Percentiles rank a stretch among this genome's conserved stretches.
Evolutionary conservation across 37 sponge, comb jelly and placozoan species (phyloP).

Genomic region (Spongia lamella): DNA sequence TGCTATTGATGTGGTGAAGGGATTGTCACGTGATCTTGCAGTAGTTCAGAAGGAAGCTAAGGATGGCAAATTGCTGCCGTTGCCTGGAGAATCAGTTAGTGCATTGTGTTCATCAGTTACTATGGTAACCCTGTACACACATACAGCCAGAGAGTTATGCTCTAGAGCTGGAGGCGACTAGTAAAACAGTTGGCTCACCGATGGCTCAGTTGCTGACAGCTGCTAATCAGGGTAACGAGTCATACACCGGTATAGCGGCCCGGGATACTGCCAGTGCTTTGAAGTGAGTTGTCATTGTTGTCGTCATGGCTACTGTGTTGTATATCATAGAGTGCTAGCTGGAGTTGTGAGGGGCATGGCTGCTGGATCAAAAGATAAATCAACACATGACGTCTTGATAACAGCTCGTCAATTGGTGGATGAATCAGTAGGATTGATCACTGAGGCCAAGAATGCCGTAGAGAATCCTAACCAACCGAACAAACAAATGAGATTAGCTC

Average conservation of each 20-base stretch:
- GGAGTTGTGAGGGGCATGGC: constrained; percentile 89
- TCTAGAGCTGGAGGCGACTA: constrained; percentile 86
- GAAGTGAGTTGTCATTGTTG: constrained; percentile 3
- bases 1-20: constrained; percentile 76
- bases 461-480: constrained; percentile 76
- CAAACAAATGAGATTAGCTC: constrained; percentile 77
- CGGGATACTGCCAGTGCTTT: constrained; percentile 94
- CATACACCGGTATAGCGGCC: constrained; percentile 97
- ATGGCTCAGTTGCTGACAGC: constrained; percentile 99
- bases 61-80: constrained; percentile 53
- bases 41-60: constrained; percentile 54
- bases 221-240: constrained; percentile 94
- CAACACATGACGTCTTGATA: constrained; percentile 79
- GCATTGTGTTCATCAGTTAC: no score
- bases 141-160: constrained; percentile 68
- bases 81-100: constrained; percentile 75
- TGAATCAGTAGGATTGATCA: constrained; percentile 68
- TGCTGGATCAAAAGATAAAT: constrained; percentile 71
- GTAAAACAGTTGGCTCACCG: constrained; percentile 92
- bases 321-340: constrained; percentile 44
- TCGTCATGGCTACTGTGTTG: not conserved
- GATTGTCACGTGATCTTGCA: constrained; percentile 53
- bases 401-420: constrained; percentile 85
- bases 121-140: no score
- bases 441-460: constrained; percentile 76